Base-by-base conservation (phyloP, 2,888 invertebrate species). In the Scotopteryx bipunctaria region DNA sequence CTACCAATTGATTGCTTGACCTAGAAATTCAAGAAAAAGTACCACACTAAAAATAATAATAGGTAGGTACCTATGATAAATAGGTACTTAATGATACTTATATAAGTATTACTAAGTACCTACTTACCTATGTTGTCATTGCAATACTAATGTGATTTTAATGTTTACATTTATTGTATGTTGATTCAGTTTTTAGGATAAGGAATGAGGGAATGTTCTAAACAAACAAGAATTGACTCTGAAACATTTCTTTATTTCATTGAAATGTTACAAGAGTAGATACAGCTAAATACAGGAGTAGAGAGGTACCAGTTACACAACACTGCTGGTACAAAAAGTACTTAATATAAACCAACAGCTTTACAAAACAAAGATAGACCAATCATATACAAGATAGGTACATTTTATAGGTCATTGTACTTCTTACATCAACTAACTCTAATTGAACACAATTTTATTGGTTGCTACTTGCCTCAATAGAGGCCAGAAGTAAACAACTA, bases 191-290 rank as follows among this genome's bases (percentile, higher is more conserved):
- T 36, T 9, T 23, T 17, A 55, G 73, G 70, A 66, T 53, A 53
- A 56, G 68, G 63, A 51, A 48, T 57, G 55, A 27, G 58, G 70
- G 73, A 63, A 64, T 49, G 53, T 62, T 59, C 63, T 69, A 64
- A 77, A 76, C 75, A 78, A 74, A 76, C 71, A 84, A 81, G 76
- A 82, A 78, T 68, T 75, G 76, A 82, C 76, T 81, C 81, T 76
- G 61, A 79, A 76, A 86, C 79, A 85, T 81, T 81, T 81, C 78
- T 86, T 86, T 85, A 84, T 85, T 84, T 52, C 64, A 70, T 57
- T 71, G 81, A 78, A 77, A 82, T 77, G 80, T 78, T 78, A 83
- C 79, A 84, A 76, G 76, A 74, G 73, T 74, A 40, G 56, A 57
- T 76, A 83, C 70, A 76, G 33, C 65, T 68, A 67, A 66, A 76